These are phyloP conservation scores for Halcyon smyrnensis DNA, from an alignment of 2,797 vertebrate genomes.

Conservation along the genomic window DNA sequence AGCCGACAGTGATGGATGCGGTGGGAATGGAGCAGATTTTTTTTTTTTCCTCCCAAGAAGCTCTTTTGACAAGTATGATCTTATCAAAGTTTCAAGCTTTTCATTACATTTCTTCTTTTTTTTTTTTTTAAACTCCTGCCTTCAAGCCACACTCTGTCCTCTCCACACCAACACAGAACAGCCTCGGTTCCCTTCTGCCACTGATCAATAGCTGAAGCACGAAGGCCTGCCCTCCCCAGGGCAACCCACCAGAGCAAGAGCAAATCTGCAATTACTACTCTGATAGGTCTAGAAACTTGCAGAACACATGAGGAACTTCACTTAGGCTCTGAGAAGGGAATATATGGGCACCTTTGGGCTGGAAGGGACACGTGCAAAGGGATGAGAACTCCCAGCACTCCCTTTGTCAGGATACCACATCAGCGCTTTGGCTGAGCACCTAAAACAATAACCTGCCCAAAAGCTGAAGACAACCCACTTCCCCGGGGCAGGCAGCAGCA, in stretches of 20 bases:
- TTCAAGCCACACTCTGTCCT: not conserved
- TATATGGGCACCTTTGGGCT: accelerated
- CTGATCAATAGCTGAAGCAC: not conserved
- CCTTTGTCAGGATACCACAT: accelerated
- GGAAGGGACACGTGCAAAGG: accelerated
- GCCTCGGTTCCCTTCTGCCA: not conserved
- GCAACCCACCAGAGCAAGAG: not conserved
- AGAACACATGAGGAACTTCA: accelerated
- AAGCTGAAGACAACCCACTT: not conserved
- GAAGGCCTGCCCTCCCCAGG: not conserved
- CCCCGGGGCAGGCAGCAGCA: not conserved
- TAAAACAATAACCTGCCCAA: not conserved
- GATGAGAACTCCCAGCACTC: not conserved
- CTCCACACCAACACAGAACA: not conserved
- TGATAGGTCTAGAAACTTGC: accelerated
- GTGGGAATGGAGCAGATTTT: not conserved
- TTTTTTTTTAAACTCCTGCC: not conserved
- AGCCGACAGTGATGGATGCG: slow-evolving; percentile 42
- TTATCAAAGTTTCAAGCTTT: slow-evolving; percentile 64
- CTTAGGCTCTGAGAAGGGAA: not conserved
- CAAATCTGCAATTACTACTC: not conserved
- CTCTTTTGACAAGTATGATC: slow-evolving; percentile 62
- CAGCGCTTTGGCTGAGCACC: accelerated
- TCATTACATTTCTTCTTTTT: not conserved
- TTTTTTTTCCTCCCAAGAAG: slow-evolving; percentile 11